Conservation (phyloP, 2,888 invertebrate genomes). For the Mechanitis mazaeus region DNA sequence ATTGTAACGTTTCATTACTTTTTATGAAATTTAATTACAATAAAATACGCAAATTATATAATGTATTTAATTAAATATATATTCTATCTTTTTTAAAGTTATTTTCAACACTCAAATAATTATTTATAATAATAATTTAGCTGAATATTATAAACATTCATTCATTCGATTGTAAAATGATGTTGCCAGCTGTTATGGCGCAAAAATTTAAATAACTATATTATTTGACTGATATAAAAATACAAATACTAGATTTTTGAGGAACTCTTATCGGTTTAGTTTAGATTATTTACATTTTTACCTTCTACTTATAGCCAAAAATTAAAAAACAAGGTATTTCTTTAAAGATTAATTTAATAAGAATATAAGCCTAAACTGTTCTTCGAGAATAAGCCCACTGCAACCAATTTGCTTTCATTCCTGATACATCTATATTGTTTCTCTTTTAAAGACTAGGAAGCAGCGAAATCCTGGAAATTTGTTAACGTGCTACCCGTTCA, state of each 20-base stretch:
- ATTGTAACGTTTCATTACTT: conserved; percentile 42
- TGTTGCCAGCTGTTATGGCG: conserved; percentile 6
- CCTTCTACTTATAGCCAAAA: too few species aligned
- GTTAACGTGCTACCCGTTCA: too few species aligned
- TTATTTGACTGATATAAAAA: background rate
- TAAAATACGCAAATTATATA: background rate
- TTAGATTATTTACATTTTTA: too few species aligned
- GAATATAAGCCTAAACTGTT: too few species aligned
- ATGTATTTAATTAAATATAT: background rate
- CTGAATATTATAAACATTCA: background rate
- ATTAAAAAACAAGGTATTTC: too few species aligned
- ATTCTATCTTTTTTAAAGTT: background rate
- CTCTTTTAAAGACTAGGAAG: too few species aligned
- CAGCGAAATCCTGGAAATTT: too few species aligned
- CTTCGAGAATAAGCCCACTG: too few species aligned
- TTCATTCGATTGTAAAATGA: background rate
- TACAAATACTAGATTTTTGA: background rate
- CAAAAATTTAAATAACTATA: background rate
- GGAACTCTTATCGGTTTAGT: too few species aligned
- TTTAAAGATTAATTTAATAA: too few species aligned
- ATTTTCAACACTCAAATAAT: background rate
- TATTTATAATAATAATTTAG: background rate
- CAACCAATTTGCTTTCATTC: too few species aligned
- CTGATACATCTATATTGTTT: too few species aligned
- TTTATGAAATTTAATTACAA: conserved; percentile 20